Evolutionary conservation across 2,888 invertebrate genomes (phyloP), one percentile per base, ranked within the genome.

Genomic region (Teleogryllus oceanicus): DNA sequence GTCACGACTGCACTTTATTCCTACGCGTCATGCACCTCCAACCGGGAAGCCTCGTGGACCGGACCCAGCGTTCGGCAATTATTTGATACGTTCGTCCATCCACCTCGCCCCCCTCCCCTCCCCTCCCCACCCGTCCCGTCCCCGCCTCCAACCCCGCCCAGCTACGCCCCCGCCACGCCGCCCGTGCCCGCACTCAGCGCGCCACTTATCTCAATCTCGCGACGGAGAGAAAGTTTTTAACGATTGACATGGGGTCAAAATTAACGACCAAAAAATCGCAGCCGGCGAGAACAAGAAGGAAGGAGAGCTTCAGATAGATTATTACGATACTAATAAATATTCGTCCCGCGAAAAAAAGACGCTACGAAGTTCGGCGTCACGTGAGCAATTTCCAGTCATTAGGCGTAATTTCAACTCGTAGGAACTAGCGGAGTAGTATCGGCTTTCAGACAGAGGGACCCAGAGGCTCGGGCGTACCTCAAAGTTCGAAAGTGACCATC

Each of bases 191-290:
- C 62, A 62, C 62, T 62, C 62, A 62, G n/a, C 62, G 13, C 12
- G 62, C 62, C 62, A 62, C 62, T 62, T 62, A 62, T 62, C 62
- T 62, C 62, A 62, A 62, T 62, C 62, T 62, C 16, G 16, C 16
- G 13, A 18, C 62, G 62, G 13, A n/a, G 62, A 62, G 62, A 62
- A 62, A 62, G 62, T 62, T 62, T n/a, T 62, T 62, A 62, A 62
- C 62, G 62, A 62, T 62, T 62, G 62, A 62, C 62, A 62, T n/a
- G 62, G n/a, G 62, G 62, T 62, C 62, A 62, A 62, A 62, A 62
- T 62, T 62, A 62, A 62, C 62, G n/a, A 62, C 62, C 16, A 62
- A 62, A 62, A 62, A 62, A 62, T 62, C n/a, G 62, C 62, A 8
- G 62, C 16, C n/a, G 62, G 62, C n/a, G 37, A 18, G 62, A 18